Percentiles rank a stretch among this genome's conserved stretches.
Conservation (phyloP, 1,140 invertebrate genomes). For the Drosophila burlai region DNA sequence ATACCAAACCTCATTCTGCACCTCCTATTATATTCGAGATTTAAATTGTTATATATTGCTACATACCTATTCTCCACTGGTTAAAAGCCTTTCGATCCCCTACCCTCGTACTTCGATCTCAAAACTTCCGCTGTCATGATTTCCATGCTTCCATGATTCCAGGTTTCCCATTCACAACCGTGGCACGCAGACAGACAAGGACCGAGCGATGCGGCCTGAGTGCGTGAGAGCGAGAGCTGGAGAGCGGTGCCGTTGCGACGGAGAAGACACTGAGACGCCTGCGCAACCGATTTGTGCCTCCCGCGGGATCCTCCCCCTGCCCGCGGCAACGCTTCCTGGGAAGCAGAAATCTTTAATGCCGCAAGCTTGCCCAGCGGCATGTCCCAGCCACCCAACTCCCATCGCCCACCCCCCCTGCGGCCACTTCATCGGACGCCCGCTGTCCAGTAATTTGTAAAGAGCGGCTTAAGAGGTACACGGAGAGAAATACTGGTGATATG, state of each 20-base stretch:
- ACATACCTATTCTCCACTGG: not conserved
- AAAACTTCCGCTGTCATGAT: constrained; percentile 67
- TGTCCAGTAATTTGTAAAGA: constrained; percentile 38
- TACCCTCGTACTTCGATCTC: not conserved
- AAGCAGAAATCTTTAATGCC: constrained; percentile 49
- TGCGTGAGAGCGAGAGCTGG: constrained; percentile 23
- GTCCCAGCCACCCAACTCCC: constrained; percentile 24
- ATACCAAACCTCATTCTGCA: not conserved
- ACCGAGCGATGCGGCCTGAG: not conserved
- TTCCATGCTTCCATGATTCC: constrained; percentile 8
- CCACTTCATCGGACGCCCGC: constrained; percentile 12
- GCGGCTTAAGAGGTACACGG: constrained; percentile 6
- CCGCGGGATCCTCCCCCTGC: not conserved
- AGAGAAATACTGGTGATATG: not conserved
- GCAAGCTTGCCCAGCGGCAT: constrained; percentile 46
- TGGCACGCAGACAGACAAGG: constrained; percentile 43
- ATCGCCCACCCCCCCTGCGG: not conserved
- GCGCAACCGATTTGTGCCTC: constrained; percentile 37
- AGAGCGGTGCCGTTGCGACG: not conserved
- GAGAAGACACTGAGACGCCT: constrained; percentile 56
- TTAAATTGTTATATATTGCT: not conserved
- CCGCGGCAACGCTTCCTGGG: constrained; percentile 26
- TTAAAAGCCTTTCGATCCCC: not conserved
- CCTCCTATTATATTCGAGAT: not conserved
- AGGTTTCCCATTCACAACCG: constrained; percentile 53